Percentiles rank a stretch among this genome's conserved stretches.
Conservation (phyloP, 2,888 invertebrate genomes). For the Harpagoxenus sublaevis region DNA sequence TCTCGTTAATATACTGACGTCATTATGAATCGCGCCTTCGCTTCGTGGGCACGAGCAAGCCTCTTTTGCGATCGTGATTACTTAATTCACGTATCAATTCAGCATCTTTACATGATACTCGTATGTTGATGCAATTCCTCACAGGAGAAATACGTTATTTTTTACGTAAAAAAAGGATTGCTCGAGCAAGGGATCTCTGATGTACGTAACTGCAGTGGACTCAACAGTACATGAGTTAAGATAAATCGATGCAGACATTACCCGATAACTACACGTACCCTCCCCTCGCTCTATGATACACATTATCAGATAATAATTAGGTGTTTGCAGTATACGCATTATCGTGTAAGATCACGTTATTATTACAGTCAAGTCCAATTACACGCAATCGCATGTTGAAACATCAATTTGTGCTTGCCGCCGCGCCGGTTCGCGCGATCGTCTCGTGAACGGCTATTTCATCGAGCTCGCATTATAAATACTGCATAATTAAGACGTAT, state of each 20-base stretch:
- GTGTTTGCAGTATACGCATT: conserved; percentile 27
- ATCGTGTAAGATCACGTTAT: conserved; percentile 47
- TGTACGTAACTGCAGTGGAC: background rate
- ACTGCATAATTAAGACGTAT: conserved; percentile 49
- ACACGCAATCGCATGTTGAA: conserved; percentile 30
- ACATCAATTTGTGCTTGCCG: conserved; percentile 30
- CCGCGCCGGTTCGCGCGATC: background rate
- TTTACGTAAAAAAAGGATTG: background rate
- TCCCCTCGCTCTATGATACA: conserved; percentile 18
- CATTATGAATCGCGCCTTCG: background rate
- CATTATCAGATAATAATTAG: conserved; percentile 62
- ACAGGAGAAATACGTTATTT: background rate
- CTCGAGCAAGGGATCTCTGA: background rate
- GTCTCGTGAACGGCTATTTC: conserved; percentile 6
- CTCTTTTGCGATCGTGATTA: background rate
- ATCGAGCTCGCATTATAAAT: conserved; percentile 9
- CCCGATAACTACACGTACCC: background rate
- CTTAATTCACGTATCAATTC: background rate
- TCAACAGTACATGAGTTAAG: background rate
- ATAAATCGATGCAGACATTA: conserved; percentile 18
- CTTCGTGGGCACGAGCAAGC: too few species aligned
- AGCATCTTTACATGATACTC: background rate
- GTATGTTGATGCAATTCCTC: background rate
- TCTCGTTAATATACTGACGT: background rate
- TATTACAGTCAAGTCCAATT: conserved; percentile 57